Percentiles rank a stretch among this genome's conserved stretches.
Conservation (phyloP, 2,113 vertebrate species). For the Zeus faber region DNA sequence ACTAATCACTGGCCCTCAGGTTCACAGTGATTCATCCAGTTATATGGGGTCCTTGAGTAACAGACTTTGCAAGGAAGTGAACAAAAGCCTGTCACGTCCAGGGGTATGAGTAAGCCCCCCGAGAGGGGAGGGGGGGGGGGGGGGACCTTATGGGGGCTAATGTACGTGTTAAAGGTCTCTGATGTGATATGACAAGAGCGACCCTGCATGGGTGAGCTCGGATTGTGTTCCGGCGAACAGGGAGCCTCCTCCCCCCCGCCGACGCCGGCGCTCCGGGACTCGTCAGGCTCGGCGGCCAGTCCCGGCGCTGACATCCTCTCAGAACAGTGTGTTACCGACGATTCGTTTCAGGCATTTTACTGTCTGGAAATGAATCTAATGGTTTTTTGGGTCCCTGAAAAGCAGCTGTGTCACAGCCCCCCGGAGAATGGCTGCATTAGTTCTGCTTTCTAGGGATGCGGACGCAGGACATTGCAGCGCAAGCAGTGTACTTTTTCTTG, state of each 20-base stretch:
- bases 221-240: slow-evolving; percentile 14
- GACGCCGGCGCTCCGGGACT: slow-evolving; percentile 26
- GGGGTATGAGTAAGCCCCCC: slow-evolving; percentile 35
- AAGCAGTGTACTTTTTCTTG: neutral
- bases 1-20: slow-evolving; percentile 20
- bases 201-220: slow-evolving; percentile 25
- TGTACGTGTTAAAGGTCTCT: slow-evolving; percentile 44
- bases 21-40: slow-evolving; percentile 15
- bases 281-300: slow-evolving; percentile 18
- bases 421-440: slow-evolving; percentile 7
- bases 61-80: slow-evolving; percentile 18
- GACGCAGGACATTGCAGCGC: neutral
- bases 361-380: slow-evolving; percentile 47
- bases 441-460: slow-evolving; percentile 37
- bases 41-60: neutral
- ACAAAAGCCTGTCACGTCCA: slow-evolving; percentile 26
- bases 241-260: slow-evolving; percentile 29
- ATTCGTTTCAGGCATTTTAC: slow-evolving; percentile 40
- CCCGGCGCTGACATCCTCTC: slow-evolving; percentile 23
- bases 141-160: slow-evolving; percentile 38
- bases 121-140: too few species aligned
- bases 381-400: slow-evolving; percentile 29
- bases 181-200: slow-evolving; percentile 42
- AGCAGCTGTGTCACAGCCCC: slow-evolving; percentile 26
- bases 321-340: slow-evolving; percentile 29